A percentile compares a stretch with the other conserved stretches of the same genome.
phyloP scores from a whole-genome alignment of 1,140 invertebrate genomes.

The Sycophaga agraensis region DNA sequence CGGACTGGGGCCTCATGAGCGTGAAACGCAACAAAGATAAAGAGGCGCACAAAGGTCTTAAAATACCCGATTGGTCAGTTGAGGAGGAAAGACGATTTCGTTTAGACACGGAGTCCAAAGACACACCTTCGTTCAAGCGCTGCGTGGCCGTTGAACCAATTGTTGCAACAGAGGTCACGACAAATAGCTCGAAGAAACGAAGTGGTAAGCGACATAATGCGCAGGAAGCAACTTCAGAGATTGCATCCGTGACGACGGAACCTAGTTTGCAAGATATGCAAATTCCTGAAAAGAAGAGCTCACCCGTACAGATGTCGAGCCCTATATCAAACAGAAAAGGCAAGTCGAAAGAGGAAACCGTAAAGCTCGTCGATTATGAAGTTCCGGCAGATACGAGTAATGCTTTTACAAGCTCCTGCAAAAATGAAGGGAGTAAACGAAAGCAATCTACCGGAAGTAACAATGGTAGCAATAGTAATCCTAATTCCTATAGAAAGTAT shows the following conservation, averaged over 20 bases:
- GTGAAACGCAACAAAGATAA: constrained; percentile 42
- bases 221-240: not conserved
- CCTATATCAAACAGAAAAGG: constrained; percentile 39
- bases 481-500: constrained; percentile 47
- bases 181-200: constrained; percentile 31
- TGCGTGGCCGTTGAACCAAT: constrained; percentile 26
- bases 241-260: not conserved
- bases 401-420: not conserved
- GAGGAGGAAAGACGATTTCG: constrained; percentile 49
- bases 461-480: constrained; percentile 39
- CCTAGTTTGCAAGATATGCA: constrained; percentile 27
- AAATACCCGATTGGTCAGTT: constrained; percentile 44
- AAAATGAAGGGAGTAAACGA: constrained; percentile 34
- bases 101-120: constrained; percentile 45
- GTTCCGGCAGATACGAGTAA: constrained; percentile 17
- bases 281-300: constrained; percentile 16
- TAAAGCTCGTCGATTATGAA: constrained; percentile 40
- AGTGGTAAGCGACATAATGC: constrained; percentile 31
- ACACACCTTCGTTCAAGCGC: constrained; percentile 33
- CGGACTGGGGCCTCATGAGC: constrained; percentile 43
- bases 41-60: constrained; percentile 37
- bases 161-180: too few relatives aligned
- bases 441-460: constrained; percentile 37
- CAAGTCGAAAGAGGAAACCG: constrained; percentile 39
- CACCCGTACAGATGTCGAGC: constrained; percentile 35